phyloP scores from a whole-genome alignment of 2,797 vertebrate genomes.

The Thaleichthys pacificus region DNA sequence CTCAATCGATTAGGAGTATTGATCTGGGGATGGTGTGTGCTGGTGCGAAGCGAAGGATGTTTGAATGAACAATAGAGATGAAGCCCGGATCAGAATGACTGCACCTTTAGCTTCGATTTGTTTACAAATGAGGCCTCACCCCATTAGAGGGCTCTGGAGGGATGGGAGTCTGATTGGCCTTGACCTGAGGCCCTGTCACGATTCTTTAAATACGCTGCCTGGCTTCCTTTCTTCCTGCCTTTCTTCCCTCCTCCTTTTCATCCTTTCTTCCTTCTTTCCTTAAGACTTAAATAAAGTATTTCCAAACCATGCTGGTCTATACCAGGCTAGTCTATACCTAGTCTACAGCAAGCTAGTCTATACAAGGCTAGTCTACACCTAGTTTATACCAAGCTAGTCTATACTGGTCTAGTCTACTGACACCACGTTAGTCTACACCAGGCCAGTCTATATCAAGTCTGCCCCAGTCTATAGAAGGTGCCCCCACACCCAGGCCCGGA shows the following conservation, averaged over 20 bases:
- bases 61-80: slow-evolving; percentile 59
- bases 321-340: too few species aligned
- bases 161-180: slow-evolving; percentile 17
- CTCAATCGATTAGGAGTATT: slow-evolving; percentile 70
- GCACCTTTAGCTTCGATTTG: slow-evolving; percentile 53
- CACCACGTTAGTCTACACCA: too few species aligned
- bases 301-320: too few species aligned
- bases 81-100: slow-evolving; percentile 59
- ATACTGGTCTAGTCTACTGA: too few species aligned
- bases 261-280: too few species aligned
- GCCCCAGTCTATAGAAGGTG: too few species aligned
- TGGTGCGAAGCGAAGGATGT: slow-evolving; percentile 54
- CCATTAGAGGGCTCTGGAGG: slow-evolving; percentile 37
- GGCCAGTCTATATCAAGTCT: too few species aligned
- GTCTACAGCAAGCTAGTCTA: too few species aligned
- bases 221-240: neutral
- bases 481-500: too few species aligned
- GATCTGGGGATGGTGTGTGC: slow-evolving; percentile 67
- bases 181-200: neutral
- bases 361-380: too few species aligned
- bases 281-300: too few species aligned
- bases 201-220: neutral
- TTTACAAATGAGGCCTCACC: slow-evolving; percentile 56
- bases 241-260: neutral
- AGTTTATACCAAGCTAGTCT: too few species aligned